Percentiles rank a stretch among this genome's conserved stretches.
phyloP scores from a whole-genome alignment of 2,888 invertebrate genomes.

The Adineta ricciae region DNA sequence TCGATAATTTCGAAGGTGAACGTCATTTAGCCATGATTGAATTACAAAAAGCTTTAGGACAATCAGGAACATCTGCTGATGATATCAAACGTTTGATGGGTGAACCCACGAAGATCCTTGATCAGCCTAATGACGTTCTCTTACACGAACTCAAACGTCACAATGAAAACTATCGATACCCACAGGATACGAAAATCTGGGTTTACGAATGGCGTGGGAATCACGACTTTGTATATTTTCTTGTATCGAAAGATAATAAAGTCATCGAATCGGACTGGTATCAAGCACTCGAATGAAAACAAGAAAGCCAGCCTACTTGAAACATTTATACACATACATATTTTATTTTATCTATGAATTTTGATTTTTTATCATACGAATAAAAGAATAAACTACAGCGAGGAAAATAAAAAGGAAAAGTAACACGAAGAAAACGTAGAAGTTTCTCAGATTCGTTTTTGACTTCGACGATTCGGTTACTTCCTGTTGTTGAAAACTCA shows the following conservation, averaged over 20 bases:
- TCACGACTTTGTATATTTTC: slow-evolving; percentile 10
- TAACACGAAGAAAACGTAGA: not conserved
- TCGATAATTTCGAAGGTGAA: not conserved
- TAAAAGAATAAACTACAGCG: not conserved
- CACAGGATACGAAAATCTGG: not conserved
- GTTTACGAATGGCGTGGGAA: slow-evolving; percentile 14
- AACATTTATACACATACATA: not conserved
- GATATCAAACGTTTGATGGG: not conserved
- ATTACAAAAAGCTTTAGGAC: not conserved
- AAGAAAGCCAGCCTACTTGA: too few relatives aligned
- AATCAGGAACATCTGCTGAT: not conserved
- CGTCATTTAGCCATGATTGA: not conserved
- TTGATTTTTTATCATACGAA: slow-evolving; percentile 19
- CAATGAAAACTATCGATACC: not conserved
- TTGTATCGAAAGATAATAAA: slow-evolving; percentile 11
- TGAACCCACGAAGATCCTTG: not conserved
- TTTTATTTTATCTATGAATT: not conserved
- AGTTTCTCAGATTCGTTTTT: not conserved
- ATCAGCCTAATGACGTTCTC: not conserved
- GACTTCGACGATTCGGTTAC: not conserved
- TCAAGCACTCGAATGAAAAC: not conserved
- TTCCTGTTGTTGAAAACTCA: not conserved
- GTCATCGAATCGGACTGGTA: not conserved
- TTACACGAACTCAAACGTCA: not conserved
- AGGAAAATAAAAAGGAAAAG: not conserved